These are phyloP conservation scores for Eupithecia tripunctaria DNA, from an alignment of 2,888 invertebrate genomes.

Conservation along the genomic window DNA sequence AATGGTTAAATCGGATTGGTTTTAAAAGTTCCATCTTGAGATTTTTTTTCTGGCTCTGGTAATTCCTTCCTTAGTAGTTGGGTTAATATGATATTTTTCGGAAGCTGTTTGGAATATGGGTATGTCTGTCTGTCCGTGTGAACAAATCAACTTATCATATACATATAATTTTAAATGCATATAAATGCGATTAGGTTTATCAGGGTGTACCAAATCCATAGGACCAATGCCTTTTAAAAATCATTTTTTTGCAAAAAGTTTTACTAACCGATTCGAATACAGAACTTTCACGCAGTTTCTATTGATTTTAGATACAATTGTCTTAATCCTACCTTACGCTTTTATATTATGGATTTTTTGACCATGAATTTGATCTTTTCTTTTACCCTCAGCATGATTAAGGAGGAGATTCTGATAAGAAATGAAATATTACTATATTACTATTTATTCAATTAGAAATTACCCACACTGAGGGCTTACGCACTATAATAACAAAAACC, in stretches of 20 bases:
- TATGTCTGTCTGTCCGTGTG: constrained; percentile 14
- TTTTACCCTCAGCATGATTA: background rate
- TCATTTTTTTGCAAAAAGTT: background rate
- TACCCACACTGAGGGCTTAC: no score
- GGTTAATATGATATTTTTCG: background rate
- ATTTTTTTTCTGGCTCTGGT: background rate
- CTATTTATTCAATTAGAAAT: no score
- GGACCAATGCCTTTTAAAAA: background rate
- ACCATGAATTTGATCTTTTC: background rate
- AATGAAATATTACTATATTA: no score
- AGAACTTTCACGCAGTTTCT: background rate
- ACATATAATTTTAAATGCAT: background rate
- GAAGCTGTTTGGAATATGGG: background rate
- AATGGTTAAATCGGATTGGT: background rate
- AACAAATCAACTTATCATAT: background rate
- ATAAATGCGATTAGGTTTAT: background rate
- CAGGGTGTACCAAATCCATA: background rate
- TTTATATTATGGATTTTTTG: background rate
- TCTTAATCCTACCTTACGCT: background rate
- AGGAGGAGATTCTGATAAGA: background rate
- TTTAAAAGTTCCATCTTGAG: background rate
- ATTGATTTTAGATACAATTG: background rate
- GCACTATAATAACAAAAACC: no score
- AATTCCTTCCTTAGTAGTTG: background rate
- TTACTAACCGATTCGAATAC: background rate